Conservation (phyloP, 2,888 invertebrate genomes). For the Tipula vernalis region DNA sequence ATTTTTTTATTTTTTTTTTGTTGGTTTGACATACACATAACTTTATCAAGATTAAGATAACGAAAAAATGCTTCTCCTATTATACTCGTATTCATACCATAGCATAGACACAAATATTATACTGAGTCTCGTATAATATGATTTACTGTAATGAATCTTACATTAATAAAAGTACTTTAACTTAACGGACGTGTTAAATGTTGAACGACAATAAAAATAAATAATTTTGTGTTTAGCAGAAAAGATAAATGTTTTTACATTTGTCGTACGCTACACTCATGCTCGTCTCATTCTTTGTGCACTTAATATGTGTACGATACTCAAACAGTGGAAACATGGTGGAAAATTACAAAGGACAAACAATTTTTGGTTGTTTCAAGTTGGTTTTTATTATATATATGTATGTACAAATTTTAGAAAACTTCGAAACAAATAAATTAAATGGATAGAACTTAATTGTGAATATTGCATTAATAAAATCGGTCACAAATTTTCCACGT, state of each 20-base stretch:
- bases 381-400: too few relatives aligned
- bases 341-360: neutral
- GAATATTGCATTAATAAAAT: neutral
- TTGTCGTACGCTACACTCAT: neutral
- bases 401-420: too few relatives aligned
- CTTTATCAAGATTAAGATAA: slow-evolving; percentile 4
- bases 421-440: neutral
- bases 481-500: neutral
- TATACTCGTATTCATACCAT: neutral
- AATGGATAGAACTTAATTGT: neutral
- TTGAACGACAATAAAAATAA: neutral
- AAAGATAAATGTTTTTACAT: neutral
- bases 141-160: neutral
- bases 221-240: neutral
- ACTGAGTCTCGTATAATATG: neutral
- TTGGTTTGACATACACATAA: neutral
- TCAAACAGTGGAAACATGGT: neutral
- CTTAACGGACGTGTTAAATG: slow-evolving; percentile 4
- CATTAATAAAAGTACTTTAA: neutral
- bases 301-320: neutral
- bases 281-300: neutral
- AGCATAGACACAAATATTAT: neutral
- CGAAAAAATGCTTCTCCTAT: neutral
- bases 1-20: too few relatives aligned
- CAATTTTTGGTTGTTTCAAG: neutral